Evolutionary conservation across 2,888 invertebrate species (phyloP).

Genomic region (Trimorus sp.): DNA sequence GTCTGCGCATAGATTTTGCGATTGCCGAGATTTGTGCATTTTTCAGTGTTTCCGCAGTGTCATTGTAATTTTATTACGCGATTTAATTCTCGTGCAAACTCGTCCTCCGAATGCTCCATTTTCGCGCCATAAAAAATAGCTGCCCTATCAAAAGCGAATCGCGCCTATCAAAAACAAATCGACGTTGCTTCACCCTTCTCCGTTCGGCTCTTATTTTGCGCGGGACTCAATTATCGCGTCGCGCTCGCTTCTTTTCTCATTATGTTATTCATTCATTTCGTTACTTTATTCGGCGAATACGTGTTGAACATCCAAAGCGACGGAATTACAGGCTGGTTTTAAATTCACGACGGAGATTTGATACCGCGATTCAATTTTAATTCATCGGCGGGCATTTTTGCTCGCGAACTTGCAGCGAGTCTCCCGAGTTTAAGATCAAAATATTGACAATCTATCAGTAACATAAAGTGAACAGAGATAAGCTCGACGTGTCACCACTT

Average conservation of each 20-base stretch:
- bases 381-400: constrained; percentile 6
- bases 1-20: constrained; percentile 52
- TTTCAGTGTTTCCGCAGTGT: background rate
- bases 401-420: too few relatives aligned
- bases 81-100: constrained; percentile 16
- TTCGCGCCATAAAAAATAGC: background rate
- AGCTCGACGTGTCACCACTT: too few relatives aligned
- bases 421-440: constrained; percentile 4
- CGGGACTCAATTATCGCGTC: constrained; percentile 16
- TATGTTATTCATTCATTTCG: constrained; percentile 31
- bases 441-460: constrained; percentile 21
- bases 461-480: background rate
- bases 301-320: constrained; percentile 21
- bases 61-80: constrained; percentile 19
- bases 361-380: constrained; percentile 8
- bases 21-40: constrained; percentile 15
- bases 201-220: background rate
- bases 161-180: background rate
- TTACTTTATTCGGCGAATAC: constrained; percentile 10
- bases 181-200: background rate
- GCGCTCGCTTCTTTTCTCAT: constrained; percentile 21
- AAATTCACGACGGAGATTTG: background rate
- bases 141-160: too few relatives aligned
- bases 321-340: constrained; percentile 19
- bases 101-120: background rate